Evolutionary conservation across 2,113 vertebrate species (phyloP), one percentile per base, ranked within the genome.

Genomic region (Lepus europaeus): DNA sequence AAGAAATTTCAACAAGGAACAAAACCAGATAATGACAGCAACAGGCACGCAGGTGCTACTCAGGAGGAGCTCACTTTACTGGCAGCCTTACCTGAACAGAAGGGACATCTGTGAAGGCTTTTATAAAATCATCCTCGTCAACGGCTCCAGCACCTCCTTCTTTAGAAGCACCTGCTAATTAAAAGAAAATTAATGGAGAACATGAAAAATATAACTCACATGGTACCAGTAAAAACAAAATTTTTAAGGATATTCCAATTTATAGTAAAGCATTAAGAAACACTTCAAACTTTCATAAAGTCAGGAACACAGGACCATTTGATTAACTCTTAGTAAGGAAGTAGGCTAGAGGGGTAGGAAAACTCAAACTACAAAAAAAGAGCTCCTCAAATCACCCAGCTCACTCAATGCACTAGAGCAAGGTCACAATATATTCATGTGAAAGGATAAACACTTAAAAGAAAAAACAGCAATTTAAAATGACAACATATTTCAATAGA

Each of bases 101-200:
- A 95, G 99, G 99, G 92, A 99, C 99, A 94, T 99, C 99, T 93
- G 99, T 99, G 98, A 99, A 99, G 19, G 99, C 98, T 97, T 99
- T 99, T 96, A 99, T 98, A 96, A 99, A 99, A 97, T 99, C 99
- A 83, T 99, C 99, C 93, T 99, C 99, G 98, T 99, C 99, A 87
- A 99, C 97, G 45, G 96, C 99, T 66, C 99, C 99, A 0, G 99
- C 98, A 95, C 98, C 99, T 95, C 98, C 99, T 96, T 99, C 99
- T 98, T 99, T 99, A 78, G 99, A 98, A 80, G 98, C 98, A 94
- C 99, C 99, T 99, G 84, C 19, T 93, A 86, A 95, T 90, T 49
- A 89, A 94, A 93, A 92, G 36, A 1, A 92, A 92, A 81, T 7
- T 49, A 69, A 72, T 61, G 16, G 5, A 91, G 20, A 92, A 74